A percentile compares a stretch with the other conserved stretches of the same genome.
Evolutionary conservation across 2,113 vertebrate genomes (phyloP).

Genomic region (Morphnarchus princeps): DNA sequence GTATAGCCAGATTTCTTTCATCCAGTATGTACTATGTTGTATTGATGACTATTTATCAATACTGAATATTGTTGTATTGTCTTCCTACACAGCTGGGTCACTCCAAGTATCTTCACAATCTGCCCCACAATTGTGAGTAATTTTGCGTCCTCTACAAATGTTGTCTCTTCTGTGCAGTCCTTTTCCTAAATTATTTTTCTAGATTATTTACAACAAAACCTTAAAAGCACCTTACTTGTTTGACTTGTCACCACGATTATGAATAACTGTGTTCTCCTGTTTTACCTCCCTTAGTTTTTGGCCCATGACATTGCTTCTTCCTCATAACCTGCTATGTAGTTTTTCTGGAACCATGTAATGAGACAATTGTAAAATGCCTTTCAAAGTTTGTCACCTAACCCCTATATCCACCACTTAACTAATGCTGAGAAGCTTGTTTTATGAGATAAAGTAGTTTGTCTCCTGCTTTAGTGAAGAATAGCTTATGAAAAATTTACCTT

Average conservation of each 20-base stretch:
- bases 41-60: background rate
- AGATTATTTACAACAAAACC: background rate
- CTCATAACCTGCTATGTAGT: background rate
- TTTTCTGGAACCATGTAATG: background rate
- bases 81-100: background rate
- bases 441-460: background rate
- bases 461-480: background rate
- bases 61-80: background rate
- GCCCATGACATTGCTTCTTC: background rate
- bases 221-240: background rate
- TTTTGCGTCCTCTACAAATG: background rate
- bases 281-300: background rate
- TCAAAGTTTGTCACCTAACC: background rate
- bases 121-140: background rate
- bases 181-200: background rate
- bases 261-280: background rate
- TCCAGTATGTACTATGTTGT: background rate
- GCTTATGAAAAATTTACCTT: background rate
- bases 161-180: background rate
- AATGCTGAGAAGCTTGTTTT: background rate
- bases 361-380: background rate
- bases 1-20: background rate
- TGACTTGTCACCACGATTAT: background rate
- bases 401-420: background rate
- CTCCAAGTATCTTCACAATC: background rate